Evolutionary conservation across 2,113 vertebrate species (phyloP), one percentile per base, ranked within the genome.

Genomic region (Corydoras sp.): DNA sequence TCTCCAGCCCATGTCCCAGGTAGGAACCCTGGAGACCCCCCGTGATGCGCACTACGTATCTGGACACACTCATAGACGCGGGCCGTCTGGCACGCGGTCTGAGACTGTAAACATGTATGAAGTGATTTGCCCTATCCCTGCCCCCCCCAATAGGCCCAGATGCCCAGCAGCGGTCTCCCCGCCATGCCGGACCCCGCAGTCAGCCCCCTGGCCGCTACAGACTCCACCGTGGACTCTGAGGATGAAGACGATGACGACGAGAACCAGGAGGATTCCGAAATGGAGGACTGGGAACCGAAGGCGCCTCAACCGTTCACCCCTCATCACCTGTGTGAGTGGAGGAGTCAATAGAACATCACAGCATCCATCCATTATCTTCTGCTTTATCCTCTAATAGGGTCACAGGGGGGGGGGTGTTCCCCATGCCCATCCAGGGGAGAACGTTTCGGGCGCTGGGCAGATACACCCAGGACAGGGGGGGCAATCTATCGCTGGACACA

Each of bases 271-370:
- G 95, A 98, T 74, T 93, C 95, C 0, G 95, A 98, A 68, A 79
- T 94, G 80, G 96, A 96, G 2, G 97, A 97, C 56, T 99, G 97
- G 97, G 95, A 95, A 62, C 92, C 91, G 7, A 89, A 88, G 58
- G 92, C 90, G 0, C 91, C 88, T 58, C 88, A 91, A 50, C 89
- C 93, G 0, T 99, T 99, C 65, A 94, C 93, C 80, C 96, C 97
- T 2, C 94, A 95, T 31, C 92, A 87, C 82, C 87, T 99, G 24
- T 99, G 96, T 99, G 86, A 93, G 95, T 85, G n/a, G 8, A 55
- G 10, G 32, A 68, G 15, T 24, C 30, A 3, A 69, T 24, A 50
- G 35, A 43, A 43, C 7, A 43, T 43, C 35, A 43, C 35, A 43
- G 7, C 7, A 43, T 43, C 4, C 18, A 24, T 24, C 18, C 18